Percentiles rank a stretch among this genome's conserved stretches.
Evolutionary conservation across 2,797 vertebrate species (phyloP).

Genomic region (Sus cebifrons): DNA sequence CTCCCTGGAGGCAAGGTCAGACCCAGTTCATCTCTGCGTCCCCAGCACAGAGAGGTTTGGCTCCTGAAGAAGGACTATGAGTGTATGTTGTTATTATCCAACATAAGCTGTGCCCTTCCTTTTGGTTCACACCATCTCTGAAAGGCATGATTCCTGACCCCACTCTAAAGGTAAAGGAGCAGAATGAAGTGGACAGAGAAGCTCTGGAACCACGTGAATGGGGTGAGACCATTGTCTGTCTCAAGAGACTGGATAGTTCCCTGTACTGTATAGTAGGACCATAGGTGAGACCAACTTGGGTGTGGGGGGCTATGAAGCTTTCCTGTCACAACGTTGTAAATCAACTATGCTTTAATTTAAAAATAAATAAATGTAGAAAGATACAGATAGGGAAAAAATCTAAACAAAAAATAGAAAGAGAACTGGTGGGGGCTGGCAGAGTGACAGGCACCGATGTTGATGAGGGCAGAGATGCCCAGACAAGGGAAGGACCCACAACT

Average conservation of each 20-base stretch:
- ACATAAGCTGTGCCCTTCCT: background rate
- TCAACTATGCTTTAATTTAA: too few species aligned
- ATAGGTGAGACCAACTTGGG: background rate
- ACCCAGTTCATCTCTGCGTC: background rate
- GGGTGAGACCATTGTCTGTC: too few species aligned
- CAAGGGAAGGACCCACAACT: background rate
- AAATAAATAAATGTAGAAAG: too few species aligned
- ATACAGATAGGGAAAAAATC: too few species aligned
- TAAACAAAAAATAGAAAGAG: background rate
- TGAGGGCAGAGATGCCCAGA: background rate
- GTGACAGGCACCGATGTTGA: rapidly evolving
- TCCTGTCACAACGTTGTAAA: background rate
- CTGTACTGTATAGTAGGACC: too few species aligned
- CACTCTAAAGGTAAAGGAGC: background rate
- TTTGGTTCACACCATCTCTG: background rate
- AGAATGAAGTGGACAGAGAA: background rate
- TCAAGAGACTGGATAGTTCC: too few species aligned
- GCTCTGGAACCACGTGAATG: background rate
- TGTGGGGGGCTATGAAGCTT: background rate
- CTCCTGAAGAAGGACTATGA: background rate
- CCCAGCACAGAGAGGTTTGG: background rate
- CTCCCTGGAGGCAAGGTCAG: background rate
- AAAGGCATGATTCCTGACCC: background rate
- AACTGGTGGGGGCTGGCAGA: background rate
- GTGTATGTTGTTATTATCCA: background rate